Evolutionary conservation across 1,140 invertebrate genomes (phyloP), one percentile per base, ranked within the genome.

Genomic region (Berghia stephanieae): DNA sequence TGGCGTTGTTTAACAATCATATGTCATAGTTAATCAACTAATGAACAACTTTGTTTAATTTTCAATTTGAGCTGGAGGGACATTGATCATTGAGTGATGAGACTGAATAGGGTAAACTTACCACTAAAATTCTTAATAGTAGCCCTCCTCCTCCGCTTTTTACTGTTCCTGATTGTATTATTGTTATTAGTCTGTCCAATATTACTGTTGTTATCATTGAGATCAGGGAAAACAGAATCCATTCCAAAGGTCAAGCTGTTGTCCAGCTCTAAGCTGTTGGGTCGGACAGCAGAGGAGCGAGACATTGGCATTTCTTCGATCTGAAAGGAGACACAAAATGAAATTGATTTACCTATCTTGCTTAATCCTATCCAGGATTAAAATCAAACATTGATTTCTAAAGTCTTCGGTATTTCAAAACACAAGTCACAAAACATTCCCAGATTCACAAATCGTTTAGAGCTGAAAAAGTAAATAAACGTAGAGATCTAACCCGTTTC

Each of bases 101-200:
- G 13, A 55, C 24, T 31, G 0, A 24, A 55, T 40, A 38, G 18
- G 31, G 68, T 34, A 68, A 24, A 79, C 75, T 82, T 73, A 88
- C 87, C 87, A 70, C 82, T 78, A 81, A 88, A 88, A 75, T 85
- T 86, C 80, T 87, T 87, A 8, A 84, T 83, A 63, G 85, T 81
- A 70, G 87, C 86, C 71, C 82, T 82, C 75, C 83, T 82, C 63
- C 82, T 85, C 70, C 87, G 87, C 75, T 85, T 86, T 70, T 84
- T 82, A 57, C 82, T 84, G 72, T 81, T 83, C 34, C 71, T 80
- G 8, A 42, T 63, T 31, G 8, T 31, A 27, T 31, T 31, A 27
- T 76, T 76, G 18, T 52, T 72, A 38, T 74, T 79, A 31, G 55
- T 67, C 42, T 78, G 81, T 42, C 46, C 68, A 31, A 75, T 79